These are phyloP conservation scores for Melanotaenia boesemani DNA, from an alignment of 2,797 vertebrate species.

Conservation along the genomic window DNA sequence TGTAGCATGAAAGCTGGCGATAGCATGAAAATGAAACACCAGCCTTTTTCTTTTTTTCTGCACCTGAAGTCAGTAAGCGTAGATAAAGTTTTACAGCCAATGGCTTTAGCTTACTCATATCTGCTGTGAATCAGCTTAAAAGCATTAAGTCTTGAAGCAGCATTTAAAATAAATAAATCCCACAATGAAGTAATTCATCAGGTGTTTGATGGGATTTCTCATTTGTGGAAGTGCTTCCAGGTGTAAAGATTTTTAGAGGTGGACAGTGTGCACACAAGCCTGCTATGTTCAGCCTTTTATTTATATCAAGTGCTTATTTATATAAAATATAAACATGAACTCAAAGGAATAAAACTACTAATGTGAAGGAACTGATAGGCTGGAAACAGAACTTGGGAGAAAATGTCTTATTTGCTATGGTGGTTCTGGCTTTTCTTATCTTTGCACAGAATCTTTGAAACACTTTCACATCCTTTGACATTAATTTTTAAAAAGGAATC, in stretches of 20 bases:
- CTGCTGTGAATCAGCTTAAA: neutral
- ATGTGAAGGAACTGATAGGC: neutral
- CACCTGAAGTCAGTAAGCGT: constrained; percentile 24
- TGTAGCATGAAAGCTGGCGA: constrained; percentile 6
- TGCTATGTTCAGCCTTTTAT: neutral
- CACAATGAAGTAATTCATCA: neutral
- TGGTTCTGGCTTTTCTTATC: neutral
- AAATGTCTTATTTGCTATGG: neutral
- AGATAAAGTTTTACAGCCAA: neutral
- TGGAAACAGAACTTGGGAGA: neutral
- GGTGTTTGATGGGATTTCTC: neutral
- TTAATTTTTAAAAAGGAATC: too few relatives aligned
- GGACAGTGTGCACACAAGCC: neutral
- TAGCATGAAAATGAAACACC: constrained; percentile 13
- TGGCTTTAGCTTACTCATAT: neutral
- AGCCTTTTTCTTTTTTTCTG: neutral
- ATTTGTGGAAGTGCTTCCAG: neutral
- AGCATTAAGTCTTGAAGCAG: neutral
- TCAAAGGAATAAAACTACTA: neutral
- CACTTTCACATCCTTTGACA: too few relatives aligned
- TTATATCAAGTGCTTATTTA: neutral
- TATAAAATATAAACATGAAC: neutral
- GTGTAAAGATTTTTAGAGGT: neutral
- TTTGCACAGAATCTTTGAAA: neutral
- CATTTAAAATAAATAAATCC: neutral